Evolutionary conservation across 2,113 vertebrate species (phyloP).

Genomic region (Gorsachius goisagi): DNA sequence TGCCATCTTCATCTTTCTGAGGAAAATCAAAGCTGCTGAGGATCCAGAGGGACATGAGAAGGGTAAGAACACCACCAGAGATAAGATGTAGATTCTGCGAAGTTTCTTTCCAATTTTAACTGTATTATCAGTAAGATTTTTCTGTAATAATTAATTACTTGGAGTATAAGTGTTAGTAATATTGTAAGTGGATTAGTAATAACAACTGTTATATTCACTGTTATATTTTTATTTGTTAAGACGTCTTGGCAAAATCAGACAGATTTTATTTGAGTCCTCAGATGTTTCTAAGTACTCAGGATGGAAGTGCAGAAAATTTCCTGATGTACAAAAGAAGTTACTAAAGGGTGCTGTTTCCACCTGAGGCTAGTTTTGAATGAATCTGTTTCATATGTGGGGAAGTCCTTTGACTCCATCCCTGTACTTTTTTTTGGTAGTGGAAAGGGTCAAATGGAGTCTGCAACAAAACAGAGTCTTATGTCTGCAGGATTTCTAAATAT

Average conservation of each 20-base stretch:
- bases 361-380: neutral
- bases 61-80: neutral
- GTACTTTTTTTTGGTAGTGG: neutral
- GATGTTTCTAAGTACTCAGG: neutral
- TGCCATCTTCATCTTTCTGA: neutral
- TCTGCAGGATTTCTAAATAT: neutral
- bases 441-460: neutral
- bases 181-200: neutral
- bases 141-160: neutral
- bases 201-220: neutral
- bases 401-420: neutral
- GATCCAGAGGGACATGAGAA: neutral
- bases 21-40: neutral
- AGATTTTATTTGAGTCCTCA: neutral
- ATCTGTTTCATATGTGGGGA: neutral
- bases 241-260: neutral
- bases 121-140: neutral
- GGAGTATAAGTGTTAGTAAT: neutral
- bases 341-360: neutral
- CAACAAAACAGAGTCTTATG: neutral
- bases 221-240: neutral
- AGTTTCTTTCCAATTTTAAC: neutral
- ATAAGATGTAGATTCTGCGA: neutral
- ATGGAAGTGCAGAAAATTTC: neutral
- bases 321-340: neutral